These are phyloP conservation scores for Chauna torquata DNA, from an alignment of 2,113 vertebrate species.

Conservation along the genomic window DNA sequence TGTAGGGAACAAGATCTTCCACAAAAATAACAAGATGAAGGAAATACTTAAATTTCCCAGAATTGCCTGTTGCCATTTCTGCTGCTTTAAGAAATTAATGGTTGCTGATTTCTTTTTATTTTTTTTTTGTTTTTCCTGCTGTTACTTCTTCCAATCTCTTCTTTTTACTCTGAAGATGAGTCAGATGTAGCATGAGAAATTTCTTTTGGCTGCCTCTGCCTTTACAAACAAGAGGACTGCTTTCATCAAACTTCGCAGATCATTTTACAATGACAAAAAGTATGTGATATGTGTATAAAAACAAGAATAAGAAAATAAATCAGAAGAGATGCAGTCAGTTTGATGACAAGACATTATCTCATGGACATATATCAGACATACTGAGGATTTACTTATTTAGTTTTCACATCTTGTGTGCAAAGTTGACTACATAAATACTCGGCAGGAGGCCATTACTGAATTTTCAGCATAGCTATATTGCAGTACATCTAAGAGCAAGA, in stretches of 20 bases:
- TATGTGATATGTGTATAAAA: not conserved
- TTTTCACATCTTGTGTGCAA: not conserved
- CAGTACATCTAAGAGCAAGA: not conserved
- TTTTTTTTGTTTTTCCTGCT: not conserved
- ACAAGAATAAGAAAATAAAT: not conserved
- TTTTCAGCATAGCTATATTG: not conserved
- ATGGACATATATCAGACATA: fast-evolving
- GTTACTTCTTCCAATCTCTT: not conserved
- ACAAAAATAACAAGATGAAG: not conserved
- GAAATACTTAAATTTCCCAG: not conserved
- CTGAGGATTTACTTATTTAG: not conserved
- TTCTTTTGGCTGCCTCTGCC: not conserved
- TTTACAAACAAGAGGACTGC: not conserved
- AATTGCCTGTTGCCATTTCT: not conserved
- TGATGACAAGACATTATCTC: not conserved
- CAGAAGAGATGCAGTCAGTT: not conserved
- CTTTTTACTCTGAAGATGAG: not conserved
- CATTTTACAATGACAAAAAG: not conserved
- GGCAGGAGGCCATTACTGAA: not conserved
- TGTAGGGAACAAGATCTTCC: not conserved
- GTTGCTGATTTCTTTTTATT: not conserved
- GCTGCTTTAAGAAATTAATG: not conserved
- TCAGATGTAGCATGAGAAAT: not conserved
- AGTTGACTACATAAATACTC: not conserved
- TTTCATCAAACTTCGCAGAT: not conserved